Evolutionary conservation across 1,140 invertebrate genomes (phyloP).

Genomic region (Drosophila equinoxialis): DNA sequence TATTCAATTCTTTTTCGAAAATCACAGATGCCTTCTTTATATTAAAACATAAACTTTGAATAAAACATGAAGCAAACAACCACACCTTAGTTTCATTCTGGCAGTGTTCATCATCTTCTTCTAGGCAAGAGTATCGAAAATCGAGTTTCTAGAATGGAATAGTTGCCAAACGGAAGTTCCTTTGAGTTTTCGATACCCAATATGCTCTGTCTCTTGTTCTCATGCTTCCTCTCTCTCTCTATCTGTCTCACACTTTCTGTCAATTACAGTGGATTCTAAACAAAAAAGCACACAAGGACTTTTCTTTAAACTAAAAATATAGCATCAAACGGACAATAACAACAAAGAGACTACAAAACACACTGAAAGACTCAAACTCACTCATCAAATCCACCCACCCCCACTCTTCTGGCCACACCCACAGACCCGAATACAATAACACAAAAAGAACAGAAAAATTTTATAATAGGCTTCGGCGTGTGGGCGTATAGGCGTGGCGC

Average conservation of each 20-base stretch:
- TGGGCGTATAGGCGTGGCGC: conserved; percentile 44
- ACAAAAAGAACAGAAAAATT: conserved; percentile 49
- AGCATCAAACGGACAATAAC: not conserved
- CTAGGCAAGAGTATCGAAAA: too few relatives aligned
- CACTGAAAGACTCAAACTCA: conserved; percentile 19
- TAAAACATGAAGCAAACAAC: too few relatives aligned
- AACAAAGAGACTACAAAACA: conserved; percentile 9
- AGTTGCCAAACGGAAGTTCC: not conserved
- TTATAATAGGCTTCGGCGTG: conserved; percentile 44
- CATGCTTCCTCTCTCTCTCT: too few relatives aligned
- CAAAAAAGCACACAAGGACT: conserved; percentile 2
- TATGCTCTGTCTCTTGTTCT: not conserved
- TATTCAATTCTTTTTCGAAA: too few relatives aligned
- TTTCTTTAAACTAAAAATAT: conserved; percentile 9
- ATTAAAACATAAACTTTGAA: too few relatives aligned
- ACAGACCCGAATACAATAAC: conserved; percentile 46
- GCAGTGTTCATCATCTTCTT: too few relatives aligned
- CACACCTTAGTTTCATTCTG: too few relatives aligned
- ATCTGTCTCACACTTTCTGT: not conserved
- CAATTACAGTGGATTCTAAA: conserved; percentile 3
- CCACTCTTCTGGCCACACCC: not conserved
- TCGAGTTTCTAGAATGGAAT: too few relatives aligned
- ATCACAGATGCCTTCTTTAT: too few relatives aligned
- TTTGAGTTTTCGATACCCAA: not conserved
- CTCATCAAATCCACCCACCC: not conserved